Percentiles rank a stretch among this genome's conserved stretches.
Evolutionary conservation across 2,797 vertebrate species (phyloP).

Genomic region (Pseudochirops corinnae): DNA sequence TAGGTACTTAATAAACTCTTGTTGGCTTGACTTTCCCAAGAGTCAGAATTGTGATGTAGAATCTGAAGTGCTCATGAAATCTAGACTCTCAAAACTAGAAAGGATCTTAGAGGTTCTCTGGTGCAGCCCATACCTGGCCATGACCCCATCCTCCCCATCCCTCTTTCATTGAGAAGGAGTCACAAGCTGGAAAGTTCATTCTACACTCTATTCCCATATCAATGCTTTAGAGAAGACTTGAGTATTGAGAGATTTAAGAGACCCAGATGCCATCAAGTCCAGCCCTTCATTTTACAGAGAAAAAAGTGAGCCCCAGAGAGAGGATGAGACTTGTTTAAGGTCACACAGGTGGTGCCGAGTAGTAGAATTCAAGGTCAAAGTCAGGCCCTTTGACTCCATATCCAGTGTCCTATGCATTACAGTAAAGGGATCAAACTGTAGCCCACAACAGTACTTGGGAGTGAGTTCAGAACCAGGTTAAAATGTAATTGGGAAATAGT

Average conservation of each 20-base stretch:
- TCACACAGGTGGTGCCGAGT: background rate
- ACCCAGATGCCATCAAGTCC: background rate
- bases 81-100: background rate
- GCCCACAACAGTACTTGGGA: background rate
- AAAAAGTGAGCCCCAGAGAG: background rate
- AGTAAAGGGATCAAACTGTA: background rate
- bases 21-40: background rate
- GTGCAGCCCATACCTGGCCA: background rate
- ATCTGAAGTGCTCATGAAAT: background rate
- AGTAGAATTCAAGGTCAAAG: background rate
- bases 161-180: background rate
- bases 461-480: background rate
- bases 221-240: background rate
- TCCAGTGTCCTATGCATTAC: background rate
- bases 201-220: background rate
- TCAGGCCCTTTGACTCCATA: background rate
- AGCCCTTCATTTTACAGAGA: background rate
- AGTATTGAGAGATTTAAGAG: background rate
- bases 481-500: background rate
- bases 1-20: background rate
- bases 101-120: background rate
- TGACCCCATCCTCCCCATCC: background rate
- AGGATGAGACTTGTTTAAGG: background rate
- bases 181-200: background rate
- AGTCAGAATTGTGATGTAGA: background rate